A percentile compares a stretch with the other conserved stretches of the same genome.
These are phyloP conservation scores for Elysia crispata DNA, from an alignment of 2,888 invertebrate species.

Conservation along the genomic window DNA sequence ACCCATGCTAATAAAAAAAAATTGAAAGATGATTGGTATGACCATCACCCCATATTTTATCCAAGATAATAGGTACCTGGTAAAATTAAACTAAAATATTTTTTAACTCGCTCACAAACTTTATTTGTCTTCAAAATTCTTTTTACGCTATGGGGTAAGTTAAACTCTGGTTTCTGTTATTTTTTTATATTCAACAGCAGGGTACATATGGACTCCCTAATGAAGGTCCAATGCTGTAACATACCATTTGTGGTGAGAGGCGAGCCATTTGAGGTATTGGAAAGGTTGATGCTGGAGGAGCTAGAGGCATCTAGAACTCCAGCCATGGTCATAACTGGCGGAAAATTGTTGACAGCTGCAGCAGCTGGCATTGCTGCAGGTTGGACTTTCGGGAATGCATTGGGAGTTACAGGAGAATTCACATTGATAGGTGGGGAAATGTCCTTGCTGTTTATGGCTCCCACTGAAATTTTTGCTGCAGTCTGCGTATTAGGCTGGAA, in stretches of 20 bases:
- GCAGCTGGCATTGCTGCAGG: constrained; percentile 4
- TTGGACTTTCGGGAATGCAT: constrained; percentile 50
- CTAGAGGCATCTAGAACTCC: constrained; percentile 21
- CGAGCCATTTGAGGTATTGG: constrained; percentile 38
- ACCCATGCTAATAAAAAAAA: no score
- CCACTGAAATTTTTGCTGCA: constrained; percentile 38
- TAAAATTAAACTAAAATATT: no score
- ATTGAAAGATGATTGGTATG: no score
- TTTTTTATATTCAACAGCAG: no score
- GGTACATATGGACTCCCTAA: no score
- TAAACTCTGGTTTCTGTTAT: no score
- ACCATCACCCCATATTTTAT: no score
- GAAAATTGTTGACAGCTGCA: constrained; percentile 5
- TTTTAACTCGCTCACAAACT: no score
- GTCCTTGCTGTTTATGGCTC: constrained; percentile 49
- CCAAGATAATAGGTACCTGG: no score
- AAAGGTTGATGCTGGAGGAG: constrained; percentile 30
- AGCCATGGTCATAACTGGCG: background rate
- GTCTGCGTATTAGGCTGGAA: constrained; percentile 47
- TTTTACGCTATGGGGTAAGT: no score
- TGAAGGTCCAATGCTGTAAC: background rate
- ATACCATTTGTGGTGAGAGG: constrained; percentile 36
- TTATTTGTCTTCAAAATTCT: no score
- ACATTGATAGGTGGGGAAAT: constrained; percentile 60
- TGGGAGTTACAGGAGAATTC: constrained; percentile 58